Base-by-base conservation (phyloP, 1,140 invertebrate genomes). In the Aphelinus certus region DNA sequence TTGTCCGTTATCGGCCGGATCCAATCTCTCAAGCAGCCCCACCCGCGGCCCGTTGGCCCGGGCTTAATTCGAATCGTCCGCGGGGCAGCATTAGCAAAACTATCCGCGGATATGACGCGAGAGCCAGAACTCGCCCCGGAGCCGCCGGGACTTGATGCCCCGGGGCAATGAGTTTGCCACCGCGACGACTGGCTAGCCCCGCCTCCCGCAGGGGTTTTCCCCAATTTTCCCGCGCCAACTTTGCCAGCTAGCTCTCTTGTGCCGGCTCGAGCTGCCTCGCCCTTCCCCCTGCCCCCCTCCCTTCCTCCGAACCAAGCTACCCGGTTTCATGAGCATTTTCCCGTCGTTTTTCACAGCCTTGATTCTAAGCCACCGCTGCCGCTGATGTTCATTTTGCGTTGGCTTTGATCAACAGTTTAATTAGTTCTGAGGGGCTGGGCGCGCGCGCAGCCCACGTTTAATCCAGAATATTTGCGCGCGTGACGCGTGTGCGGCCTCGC, bases 31-130 rank as follows among this genome's bases (percentile, higher is more conserved):
- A 65, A 75, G 63, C 58, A 47, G 53, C 69, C 47, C 49, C 61
- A 73, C 10, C 43, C 26, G n/a, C 2, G 53, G 42, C 1, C 42
- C 26, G 56, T 26, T 26, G 26, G 26, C 26, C 26, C 26, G 26
- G 68, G 62, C 73, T 79, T 84, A 84, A 84, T 83, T 84, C 78
- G 78, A 82, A 82, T 81, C 78, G 26, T 74, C 83, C 79, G 79
- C 81, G 76, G 78, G 82, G 76, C 71, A 77, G 65, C 75, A 77
- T 81, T 81, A 81, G 75, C 70, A 51, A 77, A 82, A 84, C 82
- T 82, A 84, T 80, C 78, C 77, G 55, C 53, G 47, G 56, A 47
- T 9, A 60, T 57, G 26, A 74, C 55, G 65, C 45, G 57, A 63
- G 63, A 69, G 69, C 58, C 3, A 62, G n/a, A 69, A 53, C 45